A percentile compares a stretch with the other conserved stretches of the same genome.
Evolutionary conservation across 2,113 vertebrate genomes (phyloP).

Genomic region (Cyanistes caeruleus): DNA sequence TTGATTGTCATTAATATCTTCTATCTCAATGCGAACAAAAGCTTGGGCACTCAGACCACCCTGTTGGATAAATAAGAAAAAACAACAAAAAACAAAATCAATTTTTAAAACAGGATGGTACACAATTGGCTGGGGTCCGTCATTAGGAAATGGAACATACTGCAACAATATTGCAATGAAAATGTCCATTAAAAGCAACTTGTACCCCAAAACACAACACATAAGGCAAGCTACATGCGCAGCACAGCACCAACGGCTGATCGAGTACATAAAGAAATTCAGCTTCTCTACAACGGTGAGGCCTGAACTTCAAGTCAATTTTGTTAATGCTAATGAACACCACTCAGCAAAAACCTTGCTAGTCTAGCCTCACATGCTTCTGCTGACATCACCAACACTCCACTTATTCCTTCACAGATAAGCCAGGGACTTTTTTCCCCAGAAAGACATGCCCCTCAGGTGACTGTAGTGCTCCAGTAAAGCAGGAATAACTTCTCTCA

Average conservation of each 20-base stretch:
- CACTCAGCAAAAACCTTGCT: neutral
- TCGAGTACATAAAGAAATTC: neutral
- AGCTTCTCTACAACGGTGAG: rapidly evolving
- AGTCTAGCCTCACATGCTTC: neutral
- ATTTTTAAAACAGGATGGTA: neutral
- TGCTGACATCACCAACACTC: neutral
- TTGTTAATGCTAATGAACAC: neutral
- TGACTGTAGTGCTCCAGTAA: neutral
- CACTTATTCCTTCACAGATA: neutral
- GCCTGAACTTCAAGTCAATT: neutral
- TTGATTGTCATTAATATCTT: slow-evolving; percentile 90
- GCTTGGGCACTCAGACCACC: slow-evolving; percentile 89
- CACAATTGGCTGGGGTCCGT: neutral
- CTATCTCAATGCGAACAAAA: slow-evolving; percentile 88
- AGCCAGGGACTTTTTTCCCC: neutral
- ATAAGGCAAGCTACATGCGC: neutral
- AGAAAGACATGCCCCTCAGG: neutral
- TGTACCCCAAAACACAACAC: neutral
- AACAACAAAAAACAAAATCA: neutral
- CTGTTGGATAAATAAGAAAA: slow-evolving; percentile 72
- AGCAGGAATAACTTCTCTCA: neutral
- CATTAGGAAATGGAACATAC: neutral
- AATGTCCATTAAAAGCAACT: neutral
- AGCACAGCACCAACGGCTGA: neutral
- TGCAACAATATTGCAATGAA: neutral